Evolutionary conservation across 1,140 invertebrate genomes (phyloP), one percentile per base, ranked within the genome.

Genomic region (Solenopsis invicta): DNA sequence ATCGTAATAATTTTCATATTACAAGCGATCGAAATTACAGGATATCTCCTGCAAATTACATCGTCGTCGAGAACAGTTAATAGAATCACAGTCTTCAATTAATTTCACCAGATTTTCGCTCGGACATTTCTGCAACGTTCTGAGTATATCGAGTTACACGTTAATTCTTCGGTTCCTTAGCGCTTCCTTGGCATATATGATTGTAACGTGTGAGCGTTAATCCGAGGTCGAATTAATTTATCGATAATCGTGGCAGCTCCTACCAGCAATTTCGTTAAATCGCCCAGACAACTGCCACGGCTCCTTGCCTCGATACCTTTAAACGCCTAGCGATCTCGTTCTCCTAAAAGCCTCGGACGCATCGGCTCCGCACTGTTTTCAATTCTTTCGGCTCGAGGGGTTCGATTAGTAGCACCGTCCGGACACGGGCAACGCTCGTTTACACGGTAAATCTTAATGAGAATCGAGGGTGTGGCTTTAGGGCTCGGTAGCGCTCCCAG

Each of bases 361-460:
- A 29, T 24, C 62, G 72, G 71, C 81, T 62, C 24, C 37, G 54
- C 81, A 9, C 18, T 85, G 76, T 90, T 89, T 90, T 90, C 76
- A 87, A 90, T 90, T 89, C 78, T 90, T 88, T 89, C 80, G 86
- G 74, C 24, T 71, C 77, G 61, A 75, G 54, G 72, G 80, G 41
- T 67, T 72, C 66, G 88, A 74, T 86, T 80, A 76, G 87, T 78
- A 78, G 87, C 81, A 61, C 81, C 24, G 50, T 41, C 29, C 86
- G 48, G 54, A 81, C 72, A 89, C 86, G 86, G 66, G 88, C 86
- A 90, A 89, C 78, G 80, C 85, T 87, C 88, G 88, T 90, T 90
- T 88, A 90, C 87, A 77, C 86, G 89, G 86, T 90, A 90, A 90
- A 90, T 90, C 88, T 90, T 89, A 90, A 90, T 90, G 89, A 90